Percentiles rank a stretch among this genome's conserved stretches.
These are phyloP conservation scores for Drosophila orena DNA, from an alignment of 1,140 invertebrate genomes.

Conservation along the genomic window DNA sequence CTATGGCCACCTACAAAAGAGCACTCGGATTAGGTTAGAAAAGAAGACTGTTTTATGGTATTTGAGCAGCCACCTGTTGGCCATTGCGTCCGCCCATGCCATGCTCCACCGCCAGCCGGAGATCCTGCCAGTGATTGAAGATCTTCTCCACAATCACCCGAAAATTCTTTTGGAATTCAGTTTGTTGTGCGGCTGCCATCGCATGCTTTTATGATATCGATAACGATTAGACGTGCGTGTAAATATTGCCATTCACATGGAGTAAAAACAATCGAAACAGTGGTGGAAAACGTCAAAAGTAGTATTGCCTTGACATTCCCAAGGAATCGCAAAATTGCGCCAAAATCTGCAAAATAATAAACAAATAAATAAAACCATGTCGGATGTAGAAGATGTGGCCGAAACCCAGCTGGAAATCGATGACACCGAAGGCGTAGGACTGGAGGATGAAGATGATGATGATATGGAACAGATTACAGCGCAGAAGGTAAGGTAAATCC, in stretches of 20 bases:
- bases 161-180: slow-evolving; percentile 84
- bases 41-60: not conserved
- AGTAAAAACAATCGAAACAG: not conserved
- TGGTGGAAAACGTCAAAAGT: not conserved
- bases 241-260: slow-evolving; percentile 3
- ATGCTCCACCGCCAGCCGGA: slow-evolving; percentile 88
- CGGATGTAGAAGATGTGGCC: slow-evolving; percentile 56
- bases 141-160: slow-evolving; percentile 87
- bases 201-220: slow-evolving; percentile 15
- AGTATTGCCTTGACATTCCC: slow-evolving; percentile 24
- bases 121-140: slow-evolving; percentile 88
- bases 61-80: slow-evolving; percentile 85
- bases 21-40: slow-evolving; percentile 63
- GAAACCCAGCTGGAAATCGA: slow-evolving; percentile 34
- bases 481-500: slow-evolving; percentile 60
- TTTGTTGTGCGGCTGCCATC: slow-evolving; percentile 67
- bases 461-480: slow-evolving; percentile 83
- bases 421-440: slow-evolving; percentile 20
- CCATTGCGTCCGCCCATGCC: slow-evolving; percentile 88
- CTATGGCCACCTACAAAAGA: slow-evolving; percentile 85
- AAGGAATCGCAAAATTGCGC: slow-evolving; percentile 36
- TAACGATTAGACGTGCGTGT: too few species aligned
- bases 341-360: slow-evolving; percentile 42
- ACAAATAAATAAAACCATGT: slow-evolving; percentile 51
- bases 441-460: slow-evolving; percentile 58